Base-by-base conservation (phyloP, 2,113 vertebrate genomes). In the Dicerorhinus sumatrensis region DNA sequence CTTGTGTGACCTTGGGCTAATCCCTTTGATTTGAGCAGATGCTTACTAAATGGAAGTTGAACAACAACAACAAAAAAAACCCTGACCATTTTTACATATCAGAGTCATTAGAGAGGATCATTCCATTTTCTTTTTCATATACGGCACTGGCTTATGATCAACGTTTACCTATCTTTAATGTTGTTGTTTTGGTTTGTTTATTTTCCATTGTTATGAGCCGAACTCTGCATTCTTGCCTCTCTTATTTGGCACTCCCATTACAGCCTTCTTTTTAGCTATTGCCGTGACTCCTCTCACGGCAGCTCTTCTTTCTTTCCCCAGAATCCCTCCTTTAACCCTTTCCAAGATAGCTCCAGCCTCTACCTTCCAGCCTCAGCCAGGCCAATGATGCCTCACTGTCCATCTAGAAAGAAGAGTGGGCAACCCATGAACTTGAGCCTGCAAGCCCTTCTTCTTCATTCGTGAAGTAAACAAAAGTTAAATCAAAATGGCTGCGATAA, bases 1-100 rank as follows among this genome's bases (percentile, higher is more conserved):
- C 10, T 33, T 88, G 4, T 58, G 21, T 65, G 46, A 82, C 46
- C 18, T 72, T 77, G 23, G 21, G 7, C 18, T 96, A 79, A 63
- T 89, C 12, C 13, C 13, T 94, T 86, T 48, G 60, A 56, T 72
- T 79, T 96, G 62, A 90, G 29, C 48, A 94, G 17, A 70, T 89
- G 11, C 69, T 72, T 82, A 90, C 51, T 67, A 73, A 91, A 54
- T 83, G 48, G 11, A 83, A 87, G 23, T 39, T 54, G 60, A 94
- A 11, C 27, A 48, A 48, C 31, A 48, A 36, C 31, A 48, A 69
- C 2, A 51, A 36, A 12, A 31, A 65, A 42, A n/a, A 70, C 36
- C 12, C 33, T 60, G 20, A n/a, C 51, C 13, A 60, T 58, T 73
- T 90, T 90, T 56, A 20, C 3, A 27, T 46, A 14, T 65, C 33